Conservation (phyloP, 2,797 vertebrate species). For the Anolis apletophallus region DNA sequence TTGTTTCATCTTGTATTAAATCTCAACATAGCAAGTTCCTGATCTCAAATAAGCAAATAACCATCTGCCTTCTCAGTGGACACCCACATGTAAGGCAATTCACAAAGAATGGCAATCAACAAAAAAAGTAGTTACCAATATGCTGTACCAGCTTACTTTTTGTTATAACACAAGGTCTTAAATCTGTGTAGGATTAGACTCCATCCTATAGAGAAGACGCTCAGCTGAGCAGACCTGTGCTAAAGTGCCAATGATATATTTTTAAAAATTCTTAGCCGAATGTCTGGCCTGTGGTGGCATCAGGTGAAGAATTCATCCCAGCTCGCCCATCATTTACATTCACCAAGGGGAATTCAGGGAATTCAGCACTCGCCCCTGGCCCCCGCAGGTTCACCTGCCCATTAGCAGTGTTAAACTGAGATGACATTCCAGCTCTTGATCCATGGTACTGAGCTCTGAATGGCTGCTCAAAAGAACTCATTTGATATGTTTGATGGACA, state of each 20-base stretch:
- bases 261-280: constrained; percentile 89
- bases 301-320: constrained; percentile 95
- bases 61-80: constrained; percentile 77
- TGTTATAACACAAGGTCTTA: constrained; percentile 79
- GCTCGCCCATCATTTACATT: constrained; percentile 94
- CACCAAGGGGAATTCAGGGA: constrained; percentile 96
- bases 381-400: constrained; percentile 95
- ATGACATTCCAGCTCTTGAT: constrained; percentile 89
- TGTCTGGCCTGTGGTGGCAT: constrained; percentile 94
- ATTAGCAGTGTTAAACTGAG: constrained; percentile 95
- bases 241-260: constrained; percentile 93
- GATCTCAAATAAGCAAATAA: constrained; percentile 77
- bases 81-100: constrained; percentile 78
- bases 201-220: constrained; percentile 81
- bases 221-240: constrained; percentile 85
- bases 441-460: constrained; percentile 95
- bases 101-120: constrained; percentile 75
- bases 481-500: constrained; percentile 96
- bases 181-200: constrained; percentile 82
- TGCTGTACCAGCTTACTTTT: constrained; percentile 82
- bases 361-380: constrained; percentile 91
- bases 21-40: constrained; percentile 77
- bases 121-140: constrained; percentile 78
- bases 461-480: constrained; percentile 96
- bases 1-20: constrained; percentile 75